These are phyloP conservation scores for Cetonia aurata DNA, from an alignment of 2,888 invertebrate genomes.

Conservation along the genomic window DNA sequence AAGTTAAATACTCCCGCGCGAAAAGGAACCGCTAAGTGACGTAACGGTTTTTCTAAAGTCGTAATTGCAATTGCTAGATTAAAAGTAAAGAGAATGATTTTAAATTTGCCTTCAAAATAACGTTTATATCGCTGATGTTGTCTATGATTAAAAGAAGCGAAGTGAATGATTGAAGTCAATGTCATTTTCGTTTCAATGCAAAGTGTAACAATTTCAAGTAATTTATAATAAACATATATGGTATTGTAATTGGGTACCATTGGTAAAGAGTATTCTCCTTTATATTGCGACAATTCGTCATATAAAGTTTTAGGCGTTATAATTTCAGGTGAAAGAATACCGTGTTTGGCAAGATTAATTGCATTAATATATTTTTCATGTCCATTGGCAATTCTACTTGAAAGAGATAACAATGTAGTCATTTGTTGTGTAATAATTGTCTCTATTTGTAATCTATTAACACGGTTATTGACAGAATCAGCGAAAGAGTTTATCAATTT, in stretches of 20 bases:
- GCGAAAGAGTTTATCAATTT: constrained; percentile 45
- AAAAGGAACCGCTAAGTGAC: no score
- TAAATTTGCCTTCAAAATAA: no score
- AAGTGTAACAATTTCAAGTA: neutral
- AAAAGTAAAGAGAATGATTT: no score
- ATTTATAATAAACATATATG: neutral
- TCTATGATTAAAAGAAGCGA: no score
- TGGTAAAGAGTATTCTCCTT: neutral
- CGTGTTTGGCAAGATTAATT: constrained; percentile 8
- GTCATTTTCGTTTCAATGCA: no score
- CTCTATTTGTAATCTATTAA: neutral
- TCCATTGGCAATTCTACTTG: constrained; percentile 42
- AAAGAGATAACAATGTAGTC: constrained; percentile 35
- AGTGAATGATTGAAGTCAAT: no score
- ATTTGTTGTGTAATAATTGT: constrained; percentile 23
- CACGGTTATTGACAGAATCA: constrained; percentile 4
- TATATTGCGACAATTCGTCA: constrained; percentile 1
- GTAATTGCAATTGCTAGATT: no score
- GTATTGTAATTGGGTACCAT: neutral
- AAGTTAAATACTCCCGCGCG: no score
- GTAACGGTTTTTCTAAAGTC: no score
- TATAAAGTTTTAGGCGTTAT: constrained; percentile 3
- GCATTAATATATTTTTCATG: constrained; percentile 45
- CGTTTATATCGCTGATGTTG: no score
- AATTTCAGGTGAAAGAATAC: constrained; percentile 6